These are phyloP conservation scores for Coryphaenoides rupestris DNA, from an alignment of 2,113 vertebrate genomes.

Conservation along the genomic window DNA sequence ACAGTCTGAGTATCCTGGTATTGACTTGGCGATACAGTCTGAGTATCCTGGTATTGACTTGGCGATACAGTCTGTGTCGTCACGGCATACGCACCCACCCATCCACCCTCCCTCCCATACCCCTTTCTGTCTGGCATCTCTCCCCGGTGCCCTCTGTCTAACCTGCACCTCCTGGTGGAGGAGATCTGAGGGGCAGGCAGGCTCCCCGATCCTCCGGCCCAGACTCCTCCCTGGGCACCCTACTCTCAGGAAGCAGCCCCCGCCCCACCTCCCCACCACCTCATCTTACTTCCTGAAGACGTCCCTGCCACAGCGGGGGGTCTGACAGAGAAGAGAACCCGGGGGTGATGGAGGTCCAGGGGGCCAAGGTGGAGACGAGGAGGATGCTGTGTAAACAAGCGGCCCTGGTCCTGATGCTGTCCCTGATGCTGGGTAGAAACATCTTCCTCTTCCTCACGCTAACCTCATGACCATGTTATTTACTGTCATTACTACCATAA, in stretches of 20 bases:
- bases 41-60: too few species aligned
- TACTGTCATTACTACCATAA: not conserved
- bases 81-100: too few species aligned
- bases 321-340: not conserved
- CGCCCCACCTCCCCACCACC: too few species aligned
- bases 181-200: slow-evolving; percentile 15
- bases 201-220: not conserved
- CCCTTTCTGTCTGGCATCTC: not conserved
- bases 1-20: too few species aligned
- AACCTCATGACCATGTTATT: slow-evolving; percentile 1
- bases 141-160: slow-evolving; percentile 37
- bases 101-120: not conserved
- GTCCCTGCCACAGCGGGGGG: slow-evolving; percentile 23
- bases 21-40: slow-evolving; percentile 45
- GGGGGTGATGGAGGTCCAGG: slow-evolving; percentile 59
- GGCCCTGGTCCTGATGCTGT: slow-evolving; percentile 46
- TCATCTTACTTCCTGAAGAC: too few species aligned
- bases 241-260: too few species aligned
- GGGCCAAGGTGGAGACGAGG: slow-evolving; percentile 32
- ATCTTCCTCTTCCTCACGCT: not conserved
- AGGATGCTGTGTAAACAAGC: slow-evolving; percentile 29
- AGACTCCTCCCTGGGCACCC: too few species aligned
- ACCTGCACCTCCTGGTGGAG: slow-evolving; percentile 39
- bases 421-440: slow-evolving; percentile 64
- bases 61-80: too few species aligned